Conservation (phyloP, 2,113 vertebrate species). For the Myanophis thanlyinensis region DNA sequence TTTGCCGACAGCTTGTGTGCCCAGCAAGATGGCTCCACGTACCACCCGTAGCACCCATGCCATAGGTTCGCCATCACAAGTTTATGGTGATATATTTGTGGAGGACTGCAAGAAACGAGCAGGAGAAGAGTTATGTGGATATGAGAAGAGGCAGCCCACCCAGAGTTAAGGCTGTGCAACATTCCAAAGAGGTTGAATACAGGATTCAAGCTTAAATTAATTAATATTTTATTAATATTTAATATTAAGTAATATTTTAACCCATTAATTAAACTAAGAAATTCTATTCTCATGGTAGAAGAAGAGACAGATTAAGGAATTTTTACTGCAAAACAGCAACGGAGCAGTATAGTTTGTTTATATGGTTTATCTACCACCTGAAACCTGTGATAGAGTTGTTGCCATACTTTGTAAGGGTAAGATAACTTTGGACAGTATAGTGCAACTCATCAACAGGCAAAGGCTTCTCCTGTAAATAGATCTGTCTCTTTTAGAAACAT, state of each 20-base stretch:
- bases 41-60: too few species aligned
- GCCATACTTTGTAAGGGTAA: neutral
- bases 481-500: conserved; percentile 9
- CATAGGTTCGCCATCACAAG: too few species aligned
- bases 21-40: too few species aligned
- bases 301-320: neutral
- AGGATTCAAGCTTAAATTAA: neutral
- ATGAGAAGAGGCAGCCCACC: neutral
- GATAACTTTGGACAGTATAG: neutral
- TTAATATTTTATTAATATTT: too few species aligned
- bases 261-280: neutral
- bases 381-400: neutral
- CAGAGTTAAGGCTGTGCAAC: neutral
- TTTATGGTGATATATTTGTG: too few species aligned
- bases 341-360: neutral
- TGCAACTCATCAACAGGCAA: conserved; percentile 3
- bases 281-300: neutral
- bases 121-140: neutral
- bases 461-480: conserved; percentile 9
- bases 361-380: neutral
- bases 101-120: neutral
- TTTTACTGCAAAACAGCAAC: neutral
- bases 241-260: neutral
- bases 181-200: neutral
- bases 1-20: too few species aligned